Conservation (phyloP, 1,140 invertebrate species). For the Argopecten irradians region DNA sequence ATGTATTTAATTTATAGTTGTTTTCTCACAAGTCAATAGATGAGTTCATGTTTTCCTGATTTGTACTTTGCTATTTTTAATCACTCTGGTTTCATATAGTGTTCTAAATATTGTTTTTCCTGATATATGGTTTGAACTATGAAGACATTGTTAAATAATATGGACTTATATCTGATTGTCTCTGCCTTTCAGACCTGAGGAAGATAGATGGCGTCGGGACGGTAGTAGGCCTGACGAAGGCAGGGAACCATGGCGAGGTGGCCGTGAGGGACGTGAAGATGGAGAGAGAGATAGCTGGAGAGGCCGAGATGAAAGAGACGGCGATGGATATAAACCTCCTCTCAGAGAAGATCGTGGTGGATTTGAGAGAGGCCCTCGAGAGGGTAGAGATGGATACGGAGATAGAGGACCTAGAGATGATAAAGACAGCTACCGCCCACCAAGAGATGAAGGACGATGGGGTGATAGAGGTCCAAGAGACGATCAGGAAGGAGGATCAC, state of each 20-base stretch:
- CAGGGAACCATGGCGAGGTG: not conserved
- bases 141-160: no score
- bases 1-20: no score
- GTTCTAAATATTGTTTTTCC: no score
- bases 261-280: slow-evolving; percentile 45
- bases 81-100: no score
- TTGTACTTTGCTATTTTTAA: no score
- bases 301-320: slow-evolving; percentile 30
- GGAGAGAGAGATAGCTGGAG: slow-evolving; percentile 40
- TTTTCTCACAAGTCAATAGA: no score
- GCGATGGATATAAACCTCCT: slow-evolving; percentile 28
- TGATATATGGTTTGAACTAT: no score
- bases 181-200: not conserved
- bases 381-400: not conserved
- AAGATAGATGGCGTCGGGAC: slow-evolving; percentile 5
- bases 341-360: slow-evolving; percentile 19
- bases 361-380: not conserved
- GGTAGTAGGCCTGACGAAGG: not conserved
- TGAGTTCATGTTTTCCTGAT: no score
- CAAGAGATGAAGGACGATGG: no score
- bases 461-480: slow-evolving; percentile 34
- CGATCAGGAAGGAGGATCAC: slow-evolving; percentile 43
- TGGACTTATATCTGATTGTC: not conserved
- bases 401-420: slow-evolving; percentile 30
- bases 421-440: slow-evolving; percentile 36